A percentile compares a stretch with the other conserved stretches of the same genome.
Evolutionary conservation across 1,140 invertebrate genomes (phyloP).

Genomic region (Hylyphantes graminicola): DNA sequence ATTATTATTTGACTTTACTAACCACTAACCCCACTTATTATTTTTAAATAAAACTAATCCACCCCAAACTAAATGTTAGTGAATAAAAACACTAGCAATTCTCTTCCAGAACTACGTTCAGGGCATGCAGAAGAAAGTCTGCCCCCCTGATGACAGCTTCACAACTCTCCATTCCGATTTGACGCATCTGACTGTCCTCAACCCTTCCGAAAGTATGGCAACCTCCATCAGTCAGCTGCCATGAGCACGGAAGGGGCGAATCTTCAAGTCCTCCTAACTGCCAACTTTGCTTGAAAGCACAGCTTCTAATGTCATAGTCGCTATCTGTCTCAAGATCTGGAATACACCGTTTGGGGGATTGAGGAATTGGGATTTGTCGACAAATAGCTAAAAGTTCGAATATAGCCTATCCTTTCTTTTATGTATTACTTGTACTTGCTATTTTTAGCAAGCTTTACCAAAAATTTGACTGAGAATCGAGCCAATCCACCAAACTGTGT

Average conservation of each 20-base stretch:
- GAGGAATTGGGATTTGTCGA: too few relatives aligned
- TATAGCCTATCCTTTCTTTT: too few relatives aligned
- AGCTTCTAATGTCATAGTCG: background rate
- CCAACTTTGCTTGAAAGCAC: constrained; percentile 34
- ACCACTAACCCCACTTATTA: too few relatives aligned
- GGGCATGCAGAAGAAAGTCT: constrained; percentile 78
- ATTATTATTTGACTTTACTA: too few relatives aligned
- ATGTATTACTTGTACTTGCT: too few relatives aligned
- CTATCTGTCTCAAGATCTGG: background rate
- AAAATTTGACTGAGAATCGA: too few relatives aligned
- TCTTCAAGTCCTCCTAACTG: constrained; percentile 13
- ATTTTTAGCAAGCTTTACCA: too few relatives aligned
- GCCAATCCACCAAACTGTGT: too few relatives aligned
- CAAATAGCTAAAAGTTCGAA: too few relatives aligned
- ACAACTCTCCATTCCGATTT: constrained; percentile 79
- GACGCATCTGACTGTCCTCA: constrained; percentile 76
- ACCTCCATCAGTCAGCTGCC: constrained; percentile 62
- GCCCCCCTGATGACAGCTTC: constrained; percentile 76
- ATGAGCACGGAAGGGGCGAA: background rate
- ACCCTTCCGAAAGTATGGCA: constrained; percentile 62
- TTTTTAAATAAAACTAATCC: too few relatives aligned
- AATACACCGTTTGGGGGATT: too few relatives aligned
- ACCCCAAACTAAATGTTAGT: too few relatives aligned
- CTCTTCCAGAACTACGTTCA: constrained; percentile 81
- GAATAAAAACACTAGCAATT: constrained; percentile 5